phyloP scores from a whole-genome alignment of 2,888 invertebrate species.

The Acronicta aceris region DNA sequence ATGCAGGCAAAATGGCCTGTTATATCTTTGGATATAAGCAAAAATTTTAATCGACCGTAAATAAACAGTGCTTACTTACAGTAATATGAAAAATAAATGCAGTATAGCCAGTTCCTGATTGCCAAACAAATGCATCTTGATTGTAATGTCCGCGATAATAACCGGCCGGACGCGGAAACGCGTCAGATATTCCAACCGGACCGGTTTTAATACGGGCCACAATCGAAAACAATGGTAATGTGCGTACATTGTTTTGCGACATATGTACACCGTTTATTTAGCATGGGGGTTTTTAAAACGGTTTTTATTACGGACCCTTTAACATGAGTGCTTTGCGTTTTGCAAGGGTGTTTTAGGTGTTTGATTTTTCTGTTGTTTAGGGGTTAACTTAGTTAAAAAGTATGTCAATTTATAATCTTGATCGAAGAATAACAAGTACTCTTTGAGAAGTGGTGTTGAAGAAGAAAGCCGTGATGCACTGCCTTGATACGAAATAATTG shows the following conservation, averaged over 20 bases:
- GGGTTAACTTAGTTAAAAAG: neutral
- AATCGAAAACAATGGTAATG: conserved; percentile 61
- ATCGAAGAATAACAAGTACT: too few relatives aligned
- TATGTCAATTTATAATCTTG: too few relatives aligned
- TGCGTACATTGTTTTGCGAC: conserved; percentile 58
- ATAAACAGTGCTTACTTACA: neutral
- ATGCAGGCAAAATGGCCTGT: too few relatives aligned
- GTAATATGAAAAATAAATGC: conserved; percentile 34
- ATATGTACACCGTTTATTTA: conserved; percentile 61
- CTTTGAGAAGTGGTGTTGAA: too few relatives aligned
- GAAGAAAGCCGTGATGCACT: too few relatives aligned
- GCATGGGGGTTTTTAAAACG: conserved; percentile 39
- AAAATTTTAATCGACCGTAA: neutral
- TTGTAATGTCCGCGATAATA: conserved; percentile 60
- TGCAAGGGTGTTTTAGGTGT: conserved; percentile 5
- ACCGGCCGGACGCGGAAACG: conserved; percentile 55
- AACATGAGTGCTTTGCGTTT: conserved; percentile 31
- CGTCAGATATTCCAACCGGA: conserved; percentile 59
- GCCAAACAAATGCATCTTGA: conserved; percentile 57
- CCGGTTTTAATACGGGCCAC: conserved; percentile 59
- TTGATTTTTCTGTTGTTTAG: conserved; percentile 10
- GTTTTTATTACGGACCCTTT: conserved; percentile 46
- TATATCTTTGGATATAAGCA: too few relatives aligned
- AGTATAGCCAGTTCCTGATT: conserved; percentile 39
- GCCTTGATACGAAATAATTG: too few relatives aligned